Conservation (phyloP, 1,140 invertebrate genomes). For the Ips nitidus region DNA sequence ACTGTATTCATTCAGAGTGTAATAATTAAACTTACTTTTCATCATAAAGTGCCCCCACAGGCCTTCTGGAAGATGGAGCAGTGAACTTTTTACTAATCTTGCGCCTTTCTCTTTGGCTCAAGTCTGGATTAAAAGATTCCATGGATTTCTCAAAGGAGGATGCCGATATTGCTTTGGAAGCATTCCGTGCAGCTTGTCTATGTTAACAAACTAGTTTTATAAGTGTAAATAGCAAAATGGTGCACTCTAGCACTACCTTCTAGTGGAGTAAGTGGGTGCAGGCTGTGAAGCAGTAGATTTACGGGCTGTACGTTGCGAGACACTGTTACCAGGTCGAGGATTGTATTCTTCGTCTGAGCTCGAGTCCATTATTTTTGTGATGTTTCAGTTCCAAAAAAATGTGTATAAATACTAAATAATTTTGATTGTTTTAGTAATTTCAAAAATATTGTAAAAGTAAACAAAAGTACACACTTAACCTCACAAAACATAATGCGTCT, state of each 20-base stretch:
- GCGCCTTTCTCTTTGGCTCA: constrained; percentile 45
- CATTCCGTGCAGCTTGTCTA: constrained; percentile 39
- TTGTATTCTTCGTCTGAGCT: constrained; percentile 40
- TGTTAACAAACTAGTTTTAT: background rate
- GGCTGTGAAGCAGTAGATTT: constrained; percentile 37
- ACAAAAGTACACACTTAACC: too few species aligned
- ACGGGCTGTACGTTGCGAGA: constrained; percentile 33
- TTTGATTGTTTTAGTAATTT: too few species aligned
- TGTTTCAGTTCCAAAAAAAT: too few species aligned
- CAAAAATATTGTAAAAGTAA: too few species aligned
- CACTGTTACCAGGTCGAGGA: constrained; percentile 20
- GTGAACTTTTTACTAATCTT: constrained; percentile 48
- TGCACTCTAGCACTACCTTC: constrained; percentile 13
- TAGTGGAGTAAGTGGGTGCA: constrained; percentile 17
- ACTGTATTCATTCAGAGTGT: background rate
- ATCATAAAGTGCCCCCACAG: constrained; percentile 47
- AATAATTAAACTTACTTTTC: constrained; percentile 27
- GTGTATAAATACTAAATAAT: too few species aligned
- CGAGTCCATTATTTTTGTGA: too few species aligned
- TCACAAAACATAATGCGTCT: too few species aligned
- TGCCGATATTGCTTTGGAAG: constrained; percentile 29
- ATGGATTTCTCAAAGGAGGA: constrained; percentile 42
- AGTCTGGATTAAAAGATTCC: constrained; percentile 50
- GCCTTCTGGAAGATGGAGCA: constrained; percentile 34
- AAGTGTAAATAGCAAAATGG: background rate